Percentiles rank a stretch among this genome's conserved stretches.
Conservation (phyloP, 2,113 vertebrate species). For the Seriola rivoliana region DNA sequence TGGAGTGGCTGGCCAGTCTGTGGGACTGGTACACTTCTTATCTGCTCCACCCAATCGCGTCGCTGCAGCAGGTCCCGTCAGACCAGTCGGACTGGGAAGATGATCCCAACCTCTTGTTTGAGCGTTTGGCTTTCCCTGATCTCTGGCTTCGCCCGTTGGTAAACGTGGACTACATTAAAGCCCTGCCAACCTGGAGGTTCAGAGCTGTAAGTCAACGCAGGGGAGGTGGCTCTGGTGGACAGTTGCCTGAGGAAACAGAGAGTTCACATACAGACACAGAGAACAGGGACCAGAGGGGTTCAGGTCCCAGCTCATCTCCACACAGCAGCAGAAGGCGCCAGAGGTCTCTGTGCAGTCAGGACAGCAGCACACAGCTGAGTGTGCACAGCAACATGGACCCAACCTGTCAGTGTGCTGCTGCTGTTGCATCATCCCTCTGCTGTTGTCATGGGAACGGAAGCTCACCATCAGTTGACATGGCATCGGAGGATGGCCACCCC, state of each 20-base stretch:
- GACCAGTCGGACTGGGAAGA: slow-evolving; percentile 96
- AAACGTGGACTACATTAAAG: slow-evolving; percentile 95
- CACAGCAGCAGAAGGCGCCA: not conserved
- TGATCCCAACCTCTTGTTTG: slow-evolving; percentile 91
- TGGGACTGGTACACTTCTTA: slow-evolving; percentile 99
- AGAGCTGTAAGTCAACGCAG: slow-evolving; percentile 63
- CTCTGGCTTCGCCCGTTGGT: slow-evolving; percentile 97
- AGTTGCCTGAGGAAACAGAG: slow-evolving; percentile 4
- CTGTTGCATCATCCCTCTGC: not conserved
- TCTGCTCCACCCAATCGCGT: slow-evolving; percentile 94
- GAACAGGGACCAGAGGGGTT: not conserved
- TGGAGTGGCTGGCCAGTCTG: slow-evolving; percentile 96
- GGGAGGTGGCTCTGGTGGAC: slow-evolving; percentile 4
- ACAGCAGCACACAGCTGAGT: not conserved
- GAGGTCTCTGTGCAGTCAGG: not conserved
- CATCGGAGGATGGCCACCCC: not conserved
- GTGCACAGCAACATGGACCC: not conserved
- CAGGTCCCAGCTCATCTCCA: not conserved
- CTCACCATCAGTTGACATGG: not conserved
- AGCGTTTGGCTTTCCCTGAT: slow-evolving; percentile 94
- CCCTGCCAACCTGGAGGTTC: slow-evolving; percentile 93
- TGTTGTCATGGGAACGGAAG: slow-evolving; percentile 2
- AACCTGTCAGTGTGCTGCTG: not conserved
- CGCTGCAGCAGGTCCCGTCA: slow-evolving; percentile 91
- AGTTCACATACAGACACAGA: slow-evolving; percentile 17